A percentile compares a stretch with the other conserved stretches of the same genome.
Evolutionary conservation across 1,140 invertebrate genomes (phyloP).

Genomic region (Drosophila burlai): DNA sequence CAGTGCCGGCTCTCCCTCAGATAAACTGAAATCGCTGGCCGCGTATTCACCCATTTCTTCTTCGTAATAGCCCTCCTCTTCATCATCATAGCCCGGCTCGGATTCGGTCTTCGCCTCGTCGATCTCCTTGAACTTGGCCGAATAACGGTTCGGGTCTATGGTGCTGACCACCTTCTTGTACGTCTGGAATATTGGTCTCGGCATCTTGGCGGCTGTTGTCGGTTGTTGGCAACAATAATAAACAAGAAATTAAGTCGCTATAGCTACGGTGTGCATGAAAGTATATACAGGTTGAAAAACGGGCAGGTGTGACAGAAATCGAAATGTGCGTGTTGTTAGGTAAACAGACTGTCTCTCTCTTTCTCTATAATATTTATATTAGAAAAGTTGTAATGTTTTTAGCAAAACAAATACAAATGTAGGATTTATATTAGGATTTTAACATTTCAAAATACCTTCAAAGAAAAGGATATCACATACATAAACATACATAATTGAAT

Average conservation of each 20-base stretch:
- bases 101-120: slow-evolving; percentile 19
- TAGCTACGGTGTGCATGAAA: slow-evolving; percentile 37
- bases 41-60: slow-evolving; percentile 38
- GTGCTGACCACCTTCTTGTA: slow-evolving; percentile 40
- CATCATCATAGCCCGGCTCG: slow-evolving; percentile 2
- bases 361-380: not conserved
- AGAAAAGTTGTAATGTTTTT: not conserved
- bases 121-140: slow-evolving; percentile 59
- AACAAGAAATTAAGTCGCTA: slow-evolving; percentile 46
- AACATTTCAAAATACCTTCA: too few relatives aligned
- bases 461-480: too few relatives aligned
- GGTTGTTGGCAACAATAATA: slow-evolving; percentile 48
- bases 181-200: slow-evolving; percentile 48
- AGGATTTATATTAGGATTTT: too few relatives aligned
- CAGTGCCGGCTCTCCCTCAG: slow-evolving; percentile 59
- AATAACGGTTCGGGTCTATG: slow-evolving; percentile 43
- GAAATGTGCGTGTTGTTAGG: slow-evolving; percentile 5
- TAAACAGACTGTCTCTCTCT: not conserved
- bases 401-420: not conserved
- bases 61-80: slow-evolving; percentile 40
- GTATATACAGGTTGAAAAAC: slow-evolving; percentile 12
- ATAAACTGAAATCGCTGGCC: slow-evolving; percentile 59
- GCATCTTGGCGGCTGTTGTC: slow-evolving; percentile 49
- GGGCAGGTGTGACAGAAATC: slow-evolving; percentile 29
- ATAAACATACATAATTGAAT: too few relatives aligned